phyloP scores from a whole-genome alignment of 92 coral and sea anemone genomes.

The Porites divaricata region DNA sequence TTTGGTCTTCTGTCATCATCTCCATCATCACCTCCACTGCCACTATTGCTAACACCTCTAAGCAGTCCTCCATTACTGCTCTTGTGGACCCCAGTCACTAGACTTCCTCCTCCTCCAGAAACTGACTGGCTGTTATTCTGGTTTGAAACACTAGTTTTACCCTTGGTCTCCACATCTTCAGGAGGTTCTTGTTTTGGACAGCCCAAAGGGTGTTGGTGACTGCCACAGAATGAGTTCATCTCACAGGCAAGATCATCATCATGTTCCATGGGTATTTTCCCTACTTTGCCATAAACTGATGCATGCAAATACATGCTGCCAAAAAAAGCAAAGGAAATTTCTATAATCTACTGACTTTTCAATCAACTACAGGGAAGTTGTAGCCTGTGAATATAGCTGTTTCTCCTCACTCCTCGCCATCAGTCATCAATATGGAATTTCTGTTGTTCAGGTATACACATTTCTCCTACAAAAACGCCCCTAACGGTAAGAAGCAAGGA shows the following conservation, averaged over 20 bases:
- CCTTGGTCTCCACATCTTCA: slow-evolving; percentile 8
- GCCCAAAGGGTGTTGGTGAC: too few relatives aligned
- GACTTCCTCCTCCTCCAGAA: not conserved
- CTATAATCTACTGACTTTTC: too few relatives aligned
- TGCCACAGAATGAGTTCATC: too few relatives aligned
- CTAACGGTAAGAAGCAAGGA: too few relatives aligned
- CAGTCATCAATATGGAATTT: too few relatives aligned
- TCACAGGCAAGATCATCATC: not conserved
- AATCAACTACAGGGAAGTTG: too few relatives aligned
- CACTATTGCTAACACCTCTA: slow-evolving; percentile 3
- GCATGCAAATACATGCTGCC: slow-evolving; percentile 10
- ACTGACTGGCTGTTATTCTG: not conserved
- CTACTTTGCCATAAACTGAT: not conserved
- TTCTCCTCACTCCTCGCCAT: too few relatives aligned
- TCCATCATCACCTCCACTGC: slow-evolving; percentile 40
- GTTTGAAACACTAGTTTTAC: not conserved
- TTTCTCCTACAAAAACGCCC: too few relatives aligned
- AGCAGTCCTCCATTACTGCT: not conserved
- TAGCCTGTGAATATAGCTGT: too few relatives aligned
- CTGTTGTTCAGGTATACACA: too few relatives aligned
- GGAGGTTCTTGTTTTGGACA: not conserved
- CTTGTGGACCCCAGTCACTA: not conserved
- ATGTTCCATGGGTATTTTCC: slow-evolving; percentile 30
- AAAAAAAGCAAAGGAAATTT: not conserved
- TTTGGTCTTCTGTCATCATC: slow-evolving; percentile 4